These are phyloP conservation scores for Pyrgilauda ruficollis DNA, from an alignment of 2,113 vertebrate species.

Conservation along the genomic window DNA sequence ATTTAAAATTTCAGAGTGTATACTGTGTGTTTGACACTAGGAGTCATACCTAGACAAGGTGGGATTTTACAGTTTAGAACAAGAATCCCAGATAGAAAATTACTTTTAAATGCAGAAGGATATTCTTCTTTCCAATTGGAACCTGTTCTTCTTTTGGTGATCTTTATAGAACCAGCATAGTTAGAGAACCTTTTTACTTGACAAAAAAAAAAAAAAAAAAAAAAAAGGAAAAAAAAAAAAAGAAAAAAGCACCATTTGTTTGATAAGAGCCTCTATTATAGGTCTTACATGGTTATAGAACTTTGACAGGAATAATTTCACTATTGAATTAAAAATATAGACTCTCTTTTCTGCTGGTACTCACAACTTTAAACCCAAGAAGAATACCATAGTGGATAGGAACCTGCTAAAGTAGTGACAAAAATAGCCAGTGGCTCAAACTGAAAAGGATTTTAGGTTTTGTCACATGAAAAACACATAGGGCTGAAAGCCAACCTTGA, in stretches of 20 bases:
- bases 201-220: not conserved
- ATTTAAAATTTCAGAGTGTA: not conserved
- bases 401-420: not conserved
- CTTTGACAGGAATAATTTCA: not conserved
- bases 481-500: not conserved
- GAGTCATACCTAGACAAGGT: not conserved
- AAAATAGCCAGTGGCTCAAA: not conserved
- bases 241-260: not conserved
- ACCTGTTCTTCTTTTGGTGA: not conserved
- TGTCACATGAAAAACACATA: not conserved
- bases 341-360: not conserved
- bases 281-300: not conserved
- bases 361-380: not conserved
- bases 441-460: not conserved
- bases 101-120: not conserved
- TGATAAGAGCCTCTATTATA: not conserved
- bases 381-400: not conserved
- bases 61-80: not conserved
- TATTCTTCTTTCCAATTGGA: not conserved
- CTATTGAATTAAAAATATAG: not conserved
- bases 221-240: not conserved
- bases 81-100: not conserved
- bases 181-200: not conserved
- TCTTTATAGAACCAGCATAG: not conserved
- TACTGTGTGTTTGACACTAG: not conserved